Evolutionary conservation across 2,113 vertebrate genomes (phyloP).

Genomic region (Bujurquina vittata): DNA sequence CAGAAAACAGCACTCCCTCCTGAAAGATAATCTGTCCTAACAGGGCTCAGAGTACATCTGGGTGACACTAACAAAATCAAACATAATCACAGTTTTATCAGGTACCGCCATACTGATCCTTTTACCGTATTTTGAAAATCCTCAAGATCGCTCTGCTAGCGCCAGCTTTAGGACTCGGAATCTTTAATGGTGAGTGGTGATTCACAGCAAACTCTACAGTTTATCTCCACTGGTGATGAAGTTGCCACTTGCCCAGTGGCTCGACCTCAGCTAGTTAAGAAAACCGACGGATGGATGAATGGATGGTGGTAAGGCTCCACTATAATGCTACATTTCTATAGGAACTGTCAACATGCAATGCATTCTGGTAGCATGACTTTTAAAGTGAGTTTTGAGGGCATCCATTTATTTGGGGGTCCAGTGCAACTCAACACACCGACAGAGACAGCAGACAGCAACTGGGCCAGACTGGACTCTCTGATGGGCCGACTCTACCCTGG

Average conservation of each 20-base stretch:
- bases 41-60: neutral
- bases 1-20: neutral
- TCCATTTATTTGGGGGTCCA: neutral
- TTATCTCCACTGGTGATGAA: too few relatives aligned
- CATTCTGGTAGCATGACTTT: neutral
- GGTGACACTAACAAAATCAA: neutral
- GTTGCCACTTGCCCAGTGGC: too few relatives aligned
- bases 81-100: neutral
- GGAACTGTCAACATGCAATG: neutral
- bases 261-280: too few relatives aligned
- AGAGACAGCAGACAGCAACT: neutral
- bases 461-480: too few relatives aligned
- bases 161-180: neutral
- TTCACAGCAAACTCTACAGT: too few relatives aligned
- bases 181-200: neutral
- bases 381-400: neutral
- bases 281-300: neutral
- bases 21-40: constrained; percentile 19
- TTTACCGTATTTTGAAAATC: neutral
- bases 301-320: neutral
- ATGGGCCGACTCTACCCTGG: too few relatives aligned
- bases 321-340: neutral
- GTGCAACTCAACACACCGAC: neutral
- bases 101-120: neutral
- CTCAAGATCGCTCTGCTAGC: neutral